Conservation (phyloP, 2,797 vertebrate genomes). For the Cossypha dichroa region DNA sequence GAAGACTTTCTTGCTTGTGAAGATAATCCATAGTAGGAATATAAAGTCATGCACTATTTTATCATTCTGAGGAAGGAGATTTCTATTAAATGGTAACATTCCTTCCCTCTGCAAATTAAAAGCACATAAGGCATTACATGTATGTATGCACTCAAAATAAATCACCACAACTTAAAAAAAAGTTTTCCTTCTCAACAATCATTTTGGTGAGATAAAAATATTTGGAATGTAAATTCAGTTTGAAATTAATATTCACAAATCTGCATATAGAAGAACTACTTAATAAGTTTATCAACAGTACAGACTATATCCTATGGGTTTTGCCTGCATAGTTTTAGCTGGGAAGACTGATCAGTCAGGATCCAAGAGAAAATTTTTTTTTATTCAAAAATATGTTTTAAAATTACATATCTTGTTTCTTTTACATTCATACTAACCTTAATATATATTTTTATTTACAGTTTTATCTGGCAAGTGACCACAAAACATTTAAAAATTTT, state of each 20-base stretch:
- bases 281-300: not conserved
- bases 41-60: not conserved
- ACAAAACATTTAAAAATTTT: constrained; percentile 79
- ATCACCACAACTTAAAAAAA: not conserved
- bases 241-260: not conserved
- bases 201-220: not conserved
- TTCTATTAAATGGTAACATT: not conserved
- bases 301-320: not conserved
- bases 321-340: not conserved
- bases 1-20: not conserved
- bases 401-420: not conserved
- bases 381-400: not conserved
- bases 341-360: not conserved
- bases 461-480: constrained; percentile 90
- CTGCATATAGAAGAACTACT: not conserved
- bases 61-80: not conserved
- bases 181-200: not conserved
- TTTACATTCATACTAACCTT: not conserved
- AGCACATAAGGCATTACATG: not conserved
- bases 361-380: not conserved
- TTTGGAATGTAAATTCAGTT: not conserved
- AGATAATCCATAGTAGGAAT: not conserved
- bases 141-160: not conserved
- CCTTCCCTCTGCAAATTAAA: not conserved
- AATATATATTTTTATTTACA: constrained; percentile 56